Conservation (phyloP, 2,797 vertebrate species). For the Diglossa cyanea region DNA sequence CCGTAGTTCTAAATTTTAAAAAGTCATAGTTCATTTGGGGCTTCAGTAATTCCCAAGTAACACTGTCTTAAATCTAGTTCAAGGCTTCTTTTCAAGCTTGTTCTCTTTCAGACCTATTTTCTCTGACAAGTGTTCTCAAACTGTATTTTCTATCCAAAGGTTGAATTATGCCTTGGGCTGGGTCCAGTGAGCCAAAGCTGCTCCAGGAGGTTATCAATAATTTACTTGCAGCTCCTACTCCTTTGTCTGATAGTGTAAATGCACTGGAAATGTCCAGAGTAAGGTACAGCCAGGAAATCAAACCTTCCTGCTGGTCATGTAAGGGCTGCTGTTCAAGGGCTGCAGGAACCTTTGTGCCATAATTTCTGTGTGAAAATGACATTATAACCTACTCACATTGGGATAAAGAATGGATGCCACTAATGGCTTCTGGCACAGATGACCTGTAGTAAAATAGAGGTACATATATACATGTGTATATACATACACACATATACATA, state of each 20-base stretch:
- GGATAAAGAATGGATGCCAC: background rate
- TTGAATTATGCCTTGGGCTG: background rate
- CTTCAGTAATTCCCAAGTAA: background rate
- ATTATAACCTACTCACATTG: fast-evolving
- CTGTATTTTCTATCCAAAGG: background rate
- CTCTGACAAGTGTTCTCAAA: background rate
- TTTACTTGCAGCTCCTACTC: background rate
- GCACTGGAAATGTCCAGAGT: background rate
- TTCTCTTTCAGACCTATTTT: background rate
- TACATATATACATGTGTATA: fast-evolving
- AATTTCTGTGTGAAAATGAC: background rate
- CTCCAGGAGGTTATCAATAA: background rate
- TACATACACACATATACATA: too few relatives aligned
- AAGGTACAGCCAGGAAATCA: background rate
- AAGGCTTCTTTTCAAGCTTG: background rate
- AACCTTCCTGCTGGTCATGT: background rate
- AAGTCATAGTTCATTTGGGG: background rate
- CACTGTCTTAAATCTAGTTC: background rate
- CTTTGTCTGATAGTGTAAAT: background rate
- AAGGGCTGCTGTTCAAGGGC: background rate
- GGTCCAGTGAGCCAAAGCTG: background rate
- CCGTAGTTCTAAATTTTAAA: background rate
- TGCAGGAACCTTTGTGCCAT: background rate
- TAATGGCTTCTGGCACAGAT: background rate
- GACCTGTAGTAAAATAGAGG: background rate